A percentile compares a stretch with the other conserved stretches of the same genome.
phyloP scores from a whole-genome alignment of 2,888 invertebrate species.

The Molanna angustata region DNA sequence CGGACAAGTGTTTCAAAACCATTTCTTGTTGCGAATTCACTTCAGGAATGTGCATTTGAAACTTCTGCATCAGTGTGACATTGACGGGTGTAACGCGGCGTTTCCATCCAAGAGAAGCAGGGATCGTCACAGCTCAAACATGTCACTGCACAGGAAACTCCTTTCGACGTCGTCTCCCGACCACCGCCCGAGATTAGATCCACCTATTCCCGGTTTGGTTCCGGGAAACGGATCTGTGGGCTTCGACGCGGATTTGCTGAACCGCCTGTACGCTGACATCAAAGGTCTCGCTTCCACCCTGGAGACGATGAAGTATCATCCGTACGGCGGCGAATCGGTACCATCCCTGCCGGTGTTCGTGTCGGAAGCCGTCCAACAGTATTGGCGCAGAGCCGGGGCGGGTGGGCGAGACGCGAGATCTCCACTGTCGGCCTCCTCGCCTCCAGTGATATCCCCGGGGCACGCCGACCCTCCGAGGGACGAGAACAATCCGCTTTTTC shows the following conservation, averaged over 20 bases:
- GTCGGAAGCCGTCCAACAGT: slow-evolving; percentile 54
- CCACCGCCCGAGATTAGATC: slow-evolving; percentile 34
- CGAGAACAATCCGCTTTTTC: slow-evolving; percentile 54
- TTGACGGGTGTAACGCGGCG: slow-evolving; percentile 87
- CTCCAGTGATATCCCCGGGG: slow-evolving; percentile 51
- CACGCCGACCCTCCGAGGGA: slow-evolving; percentile 50
- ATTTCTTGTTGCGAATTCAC: slow-evolving; percentile 86
- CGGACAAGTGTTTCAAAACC: slow-evolving; percentile 86
- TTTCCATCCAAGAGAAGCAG: slow-evolving; percentile 79
- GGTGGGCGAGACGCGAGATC: slow-evolving; percentile 51
- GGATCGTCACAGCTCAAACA: slow-evolving; percentile 60
- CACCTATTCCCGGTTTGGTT: slow-evolving; percentile 54
- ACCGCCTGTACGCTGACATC: slow-evolving; percentile 77
- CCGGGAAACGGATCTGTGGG: slow-evolving; percentile 56
- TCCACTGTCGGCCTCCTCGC: slow-evolving; percentile 51
- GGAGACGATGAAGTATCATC: slow-evolving; percentile 62
- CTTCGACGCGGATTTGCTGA: slow-evolving; percentile 77
- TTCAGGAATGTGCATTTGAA: slow-evolving; percentile 90
- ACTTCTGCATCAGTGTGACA: slow-evolving; percentile 84
- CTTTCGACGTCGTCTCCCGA: slow-evolving; percentile 46
- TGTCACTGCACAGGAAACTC: slow-evolving; percentile 53
- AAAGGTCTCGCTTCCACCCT: slow-evolving; percentile 58
- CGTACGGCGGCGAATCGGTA: slow-evolving; percentile 43
- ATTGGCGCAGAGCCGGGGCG: slow-evolving; percentile 46
- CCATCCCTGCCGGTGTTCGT: slow-evolving; percentile 50